Conservation (phyloP, 2,888 invertebrate species). For the Smittia sp. region DNA sequence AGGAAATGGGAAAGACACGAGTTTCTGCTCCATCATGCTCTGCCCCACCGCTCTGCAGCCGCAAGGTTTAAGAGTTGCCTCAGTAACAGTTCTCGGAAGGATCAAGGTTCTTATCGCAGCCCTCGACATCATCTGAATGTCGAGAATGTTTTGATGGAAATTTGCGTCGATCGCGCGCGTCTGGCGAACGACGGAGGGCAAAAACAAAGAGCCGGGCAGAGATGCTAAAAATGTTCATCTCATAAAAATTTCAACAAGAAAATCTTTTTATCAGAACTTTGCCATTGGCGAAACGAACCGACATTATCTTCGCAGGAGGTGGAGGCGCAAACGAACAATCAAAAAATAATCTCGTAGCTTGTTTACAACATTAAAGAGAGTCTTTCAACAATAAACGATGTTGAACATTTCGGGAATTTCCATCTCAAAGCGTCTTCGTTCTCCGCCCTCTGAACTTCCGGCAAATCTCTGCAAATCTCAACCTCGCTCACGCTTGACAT, state of each 20-base stretch:
- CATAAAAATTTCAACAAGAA: neutral
- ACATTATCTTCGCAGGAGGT: neutral
- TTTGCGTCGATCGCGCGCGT: neutral
- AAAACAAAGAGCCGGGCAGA: no score
- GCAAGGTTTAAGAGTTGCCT: neutral
- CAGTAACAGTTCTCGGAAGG: no score
- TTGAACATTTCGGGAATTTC: neutral
- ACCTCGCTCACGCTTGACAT: no score
- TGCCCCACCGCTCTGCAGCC: no score
- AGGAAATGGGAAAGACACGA: slow-evolving; percentile 4
- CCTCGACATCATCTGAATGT: neutral
- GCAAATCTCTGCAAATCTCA: no score
- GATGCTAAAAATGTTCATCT: neutral
- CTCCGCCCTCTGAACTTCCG: neutral
- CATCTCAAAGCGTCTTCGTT: neutral
- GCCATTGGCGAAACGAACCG: neutral
- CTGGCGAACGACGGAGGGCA: neutral
- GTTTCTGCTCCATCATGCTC: neutral
- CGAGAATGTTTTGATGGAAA: neutral
- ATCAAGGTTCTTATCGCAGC: neutral
- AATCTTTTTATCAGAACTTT: neutral
- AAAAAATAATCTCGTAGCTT: neutral
- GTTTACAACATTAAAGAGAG: neutral
- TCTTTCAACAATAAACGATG: neutral
- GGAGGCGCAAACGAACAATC: no score